Percentiles rank a stretch among this genome's conserved stretches.
Conservation (phyloP, 2,888 invertebrate species). For the Philopedon plagiatum region DNA sequence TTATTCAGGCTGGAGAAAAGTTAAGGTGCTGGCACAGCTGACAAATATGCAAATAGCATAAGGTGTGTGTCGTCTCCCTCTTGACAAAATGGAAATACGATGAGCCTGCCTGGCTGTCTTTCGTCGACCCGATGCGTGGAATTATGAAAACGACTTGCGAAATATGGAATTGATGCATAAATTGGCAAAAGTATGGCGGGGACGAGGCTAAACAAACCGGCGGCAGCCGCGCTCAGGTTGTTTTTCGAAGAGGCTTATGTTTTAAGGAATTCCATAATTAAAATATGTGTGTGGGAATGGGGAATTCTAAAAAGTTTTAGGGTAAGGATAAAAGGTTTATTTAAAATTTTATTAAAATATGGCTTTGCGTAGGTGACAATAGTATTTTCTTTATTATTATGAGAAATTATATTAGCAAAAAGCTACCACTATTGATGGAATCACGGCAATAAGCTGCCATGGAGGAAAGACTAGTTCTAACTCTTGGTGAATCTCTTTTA, state of each 20-base stretch:
- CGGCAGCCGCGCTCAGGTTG: conserved; percentile 41
- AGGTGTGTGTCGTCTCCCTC: conserved; percentile 56
- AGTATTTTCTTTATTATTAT: too few species aligned
- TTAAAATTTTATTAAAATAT: background rate
- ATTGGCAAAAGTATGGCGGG: conserved; percentile 59
- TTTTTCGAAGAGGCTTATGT: conserved; percentile 46
- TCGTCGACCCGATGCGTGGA: conserved; percentile 68
- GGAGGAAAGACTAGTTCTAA: too few species aligned
- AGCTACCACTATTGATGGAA: too few species aligned
- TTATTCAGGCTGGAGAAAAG: conserved; percentile 66
- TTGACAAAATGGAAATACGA: conserved; percentile 58
- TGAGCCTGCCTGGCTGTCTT: conserved; percentile 61
- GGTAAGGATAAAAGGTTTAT: background rate
- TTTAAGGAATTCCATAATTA: conserved; percentile 47
- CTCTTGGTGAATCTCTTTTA: too few species aligned
- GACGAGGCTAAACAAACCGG: conserved; percentile 32
- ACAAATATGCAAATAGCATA: conserved; percentile 71
- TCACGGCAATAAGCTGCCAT: too few species aligned
- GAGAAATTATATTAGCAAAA: too few species aligned
- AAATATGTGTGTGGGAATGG: conserved; percentile 23
- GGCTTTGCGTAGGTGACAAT: background rate
- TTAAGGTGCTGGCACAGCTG: conserved; percentile 71
- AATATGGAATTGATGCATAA: conserved; percentile 70
- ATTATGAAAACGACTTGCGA: conserved; percentile 70
- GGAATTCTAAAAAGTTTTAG: background rate